Evolutionary conservation across 2,113 vertebrate genomes (phyloP), one percentile per base, ranked within the genome.

Genomic region (Aviceda subcristata): DNA sequence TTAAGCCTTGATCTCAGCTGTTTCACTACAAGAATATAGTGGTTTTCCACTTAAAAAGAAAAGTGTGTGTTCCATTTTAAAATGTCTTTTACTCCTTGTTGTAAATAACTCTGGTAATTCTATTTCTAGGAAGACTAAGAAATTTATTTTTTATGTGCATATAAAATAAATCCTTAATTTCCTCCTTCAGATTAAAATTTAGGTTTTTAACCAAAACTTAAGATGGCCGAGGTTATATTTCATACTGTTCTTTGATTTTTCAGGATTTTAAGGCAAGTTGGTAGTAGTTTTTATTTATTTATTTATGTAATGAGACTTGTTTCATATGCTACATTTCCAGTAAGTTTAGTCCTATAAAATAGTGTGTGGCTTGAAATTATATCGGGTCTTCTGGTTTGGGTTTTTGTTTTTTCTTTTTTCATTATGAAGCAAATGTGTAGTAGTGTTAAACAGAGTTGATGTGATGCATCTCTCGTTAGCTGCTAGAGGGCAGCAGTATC

Each of bases 401-500:
- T 3, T 2, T 39, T n/a, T n/a, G n/a, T n/a, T 39, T 39, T 39
- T 1, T 39, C 7, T 39, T 41, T 66, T 26, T 21, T 41, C 43
- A 50, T 43, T 41, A 46, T 7, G 45, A 68, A 73, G 39, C 20
- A 67, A 71, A 48, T 2, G 53, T 46, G 15, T 30, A 34, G 43
- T 0, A 4, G 27, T 55, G 32, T 38, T 63, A 27, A 76, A 15
- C 15, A 4, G 34, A 24, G 46, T 23, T 26, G 50, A 7, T 79
- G 57, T 32, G 89, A 64, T 45, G 7, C 46, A 51, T 62, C 91
- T 8, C 48, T 57, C 13, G 0, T 81, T 77, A 78, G 88, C 96
- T 95, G 97, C 97, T 97, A 97, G 97, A 97, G 97, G 97, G 97
- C 97, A 96, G 97, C 96, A 97, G 92, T 83, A 94, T 36, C 97